Percentiles rank a stretch among this genome's conserved stretches.
Evolutionary conservation across 2,888 invertebrate species (phyloP).

Genomic region (Tetragonula carbonaria): DNA sequence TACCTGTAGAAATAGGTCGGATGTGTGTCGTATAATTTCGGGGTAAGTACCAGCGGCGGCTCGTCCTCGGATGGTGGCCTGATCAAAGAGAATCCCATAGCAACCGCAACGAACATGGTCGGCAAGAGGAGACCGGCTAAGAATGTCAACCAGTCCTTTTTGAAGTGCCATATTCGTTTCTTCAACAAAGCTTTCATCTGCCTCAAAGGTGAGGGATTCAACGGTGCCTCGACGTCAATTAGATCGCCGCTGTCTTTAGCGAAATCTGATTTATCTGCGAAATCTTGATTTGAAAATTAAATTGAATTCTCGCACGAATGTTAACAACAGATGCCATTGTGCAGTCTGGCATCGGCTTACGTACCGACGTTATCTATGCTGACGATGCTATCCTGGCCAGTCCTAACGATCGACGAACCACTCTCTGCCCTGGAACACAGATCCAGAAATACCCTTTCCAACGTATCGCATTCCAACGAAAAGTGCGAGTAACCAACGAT

Average conservation of each 20-base stretch:
- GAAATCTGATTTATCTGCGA: constrained; percentile 31
- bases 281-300: constrained; percentile 44
- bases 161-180: constrained; percentile 87
- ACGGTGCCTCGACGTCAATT: constrained; percentile 68
- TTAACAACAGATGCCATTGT: not conserved
- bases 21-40: constrained; percentile 85
- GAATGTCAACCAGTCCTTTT: constrained; percentile 86
- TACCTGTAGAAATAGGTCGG: constrained; percentile 83
- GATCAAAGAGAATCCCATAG: constrained; percentile 89
- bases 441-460: constrained; percentile 88
- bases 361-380: constrained; percentile 60
- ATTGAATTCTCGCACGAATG: not conserved
- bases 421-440: constrained; percentile 84
- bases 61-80: constrained; percentile 88
- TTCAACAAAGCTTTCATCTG: constrained; percentile 85
- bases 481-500: constrained; percentile 84
- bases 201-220: constrained; percentile 72
- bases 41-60: constrained; percentile 84
- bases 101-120: constrained; percentile 87
- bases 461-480: constrained; percentile 86
- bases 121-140: constrained; percentile 87
- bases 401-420: constrained; percentile 57
- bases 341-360: not conserved
- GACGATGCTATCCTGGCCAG: constrained; percentile 67
- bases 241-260: constrained; percentile 68